Evolutionary conservation across 2,888 invertebrate genomes (phyloP), one percentile per base, ranked within the genome.

Genomic region (Sesia apiformis): DNA sequence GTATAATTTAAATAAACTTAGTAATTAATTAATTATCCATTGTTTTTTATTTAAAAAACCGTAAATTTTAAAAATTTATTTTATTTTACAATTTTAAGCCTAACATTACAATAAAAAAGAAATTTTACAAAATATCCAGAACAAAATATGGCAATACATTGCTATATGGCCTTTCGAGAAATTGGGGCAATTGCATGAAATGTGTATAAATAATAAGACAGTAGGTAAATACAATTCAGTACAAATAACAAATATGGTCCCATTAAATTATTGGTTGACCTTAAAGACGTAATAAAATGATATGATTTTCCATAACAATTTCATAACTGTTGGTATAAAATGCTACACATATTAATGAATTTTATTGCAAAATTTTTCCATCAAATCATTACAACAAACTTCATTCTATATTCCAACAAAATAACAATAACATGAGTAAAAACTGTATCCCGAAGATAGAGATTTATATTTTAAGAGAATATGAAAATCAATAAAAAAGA

Each of bases 1-100:
- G 63, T 65, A 4, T 67, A 62, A 61, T 63, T 65, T 68, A 78
- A 80, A 78, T 80, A 79, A 83, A 83, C 55, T 63, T 69, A 51
- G 55, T 39, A 40, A 40, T 50, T 39, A 50, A 50, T 46, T 23
- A 3, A 8, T n/a, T 46, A 46, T 7, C 23, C 23, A 3, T 8
- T 7, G n/a, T 4, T 46, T 46, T 3, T 46, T 6, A 46, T 8
- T 46, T n/a, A 46, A 46, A 46, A 46, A n/a, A 4, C 8, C 8
- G 5, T 23, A 46, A 8, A 46, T 46, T 46, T 46, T 46, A 46
- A 8, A 51, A n/a, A 51, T 23, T 8, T 8, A 51, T n/a, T 51
- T 39, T 51, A 39, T 39, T 51, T 51, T 50, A 46, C 42, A 56
- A 6, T 46, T 8, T n/a, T 43, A 43, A 23, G 23, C 4, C 43